phyloP scores from a whole-genome alignment of 2,888 invertebrate species.

The Cryptocephalus moraei region DNA sequence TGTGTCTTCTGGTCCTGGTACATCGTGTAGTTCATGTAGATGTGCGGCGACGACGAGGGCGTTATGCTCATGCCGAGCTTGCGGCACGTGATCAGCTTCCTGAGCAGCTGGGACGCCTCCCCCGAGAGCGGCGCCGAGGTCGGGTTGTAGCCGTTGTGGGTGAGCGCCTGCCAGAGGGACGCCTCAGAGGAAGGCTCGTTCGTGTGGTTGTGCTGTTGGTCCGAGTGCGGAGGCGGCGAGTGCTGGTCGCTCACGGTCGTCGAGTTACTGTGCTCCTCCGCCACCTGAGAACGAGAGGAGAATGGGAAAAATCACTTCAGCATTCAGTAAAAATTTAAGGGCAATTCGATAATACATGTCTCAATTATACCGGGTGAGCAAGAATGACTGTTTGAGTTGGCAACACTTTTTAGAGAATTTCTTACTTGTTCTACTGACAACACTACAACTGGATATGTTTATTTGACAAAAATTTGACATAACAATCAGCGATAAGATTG shows the following conservation, averaged over 20 bases:
- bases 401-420: too few relatives aligned
- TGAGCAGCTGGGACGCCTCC: constrained; percentile 64
- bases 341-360: too few relatives aligned
- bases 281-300: constrained; percentile 19
- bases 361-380: too few relatives aligned
- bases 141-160: constrained; percentile 44
- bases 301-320: too few relatives aligned
- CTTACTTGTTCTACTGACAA: too few relatives aligned
- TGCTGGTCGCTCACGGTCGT: constrained; percentile 31
- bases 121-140: constrained; percentile 40
- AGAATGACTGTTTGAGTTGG: too few relatives aligned
- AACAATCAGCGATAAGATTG: too few relatives aligned
- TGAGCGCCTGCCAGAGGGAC: constrained; percentile 46
- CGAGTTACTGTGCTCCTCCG: constrained; percentile 34
- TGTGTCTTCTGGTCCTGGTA: constrained; percentile 10
- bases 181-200: constrained; percentile 33
- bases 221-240: constrained; percentile 32
- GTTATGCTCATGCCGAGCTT: constrained; percentile 59
- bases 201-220: constrained; percentile 8
- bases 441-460: too few relatives aligned
- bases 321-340: too few relatives aligned
- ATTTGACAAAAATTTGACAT: too few relatives aligned
- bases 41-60: constrained; percentile 37
- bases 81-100: constrained; percentile 67
- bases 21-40: constrained; percentile 17